Percentiles rank a stretch among this genome's conserved stretches.
Evolutionary conservation across 2,113 vertebrate species (phyloP).

Genomic region (Ciconia stormi): DNA sequence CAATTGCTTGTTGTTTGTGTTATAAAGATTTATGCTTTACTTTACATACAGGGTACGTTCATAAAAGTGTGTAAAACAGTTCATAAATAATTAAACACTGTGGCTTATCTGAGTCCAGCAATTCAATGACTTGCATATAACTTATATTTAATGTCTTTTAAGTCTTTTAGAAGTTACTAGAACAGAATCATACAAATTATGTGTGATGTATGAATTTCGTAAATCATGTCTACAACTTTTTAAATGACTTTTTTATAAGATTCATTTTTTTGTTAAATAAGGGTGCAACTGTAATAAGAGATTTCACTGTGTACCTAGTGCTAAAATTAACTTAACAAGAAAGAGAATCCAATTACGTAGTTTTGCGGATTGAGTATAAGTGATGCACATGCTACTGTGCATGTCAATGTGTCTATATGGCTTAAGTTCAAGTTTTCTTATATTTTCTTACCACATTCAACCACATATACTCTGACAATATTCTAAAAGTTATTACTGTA

Average conservation of each 20-base stretch:
- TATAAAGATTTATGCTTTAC: not conserved
- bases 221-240: not conserved
- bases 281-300: not conserved
- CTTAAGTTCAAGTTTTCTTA: not conserved
- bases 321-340: not conserved
- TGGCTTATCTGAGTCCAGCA: not conserved
- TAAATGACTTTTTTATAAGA: not conserved
- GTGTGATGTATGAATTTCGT: not conserved
- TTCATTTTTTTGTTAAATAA: not conserved
- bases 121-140: not conserved
- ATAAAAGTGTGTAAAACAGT: not conserved
- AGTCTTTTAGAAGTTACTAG: not conserved
- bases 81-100: not conserved
- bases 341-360: not conserved
- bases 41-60: not conserved
- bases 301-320: not conserved
- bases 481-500: not conserved
- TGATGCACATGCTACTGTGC: not conserved
- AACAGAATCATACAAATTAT: not conserved
- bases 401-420: not conserved
- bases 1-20: not conserved
- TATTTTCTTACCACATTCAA: not conserved
- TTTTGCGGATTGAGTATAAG: not conserved
- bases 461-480: not conserved
- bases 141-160: not conserved